A percentile compares a stretch with the other conserved stretches of the same genome.
These are phyloP conservation scores for Sanderia malayensis DNA, from an alignment of 30 jellyfish, hydroid and myxozoan genomes.

Conservation along the genomic window DNA sequence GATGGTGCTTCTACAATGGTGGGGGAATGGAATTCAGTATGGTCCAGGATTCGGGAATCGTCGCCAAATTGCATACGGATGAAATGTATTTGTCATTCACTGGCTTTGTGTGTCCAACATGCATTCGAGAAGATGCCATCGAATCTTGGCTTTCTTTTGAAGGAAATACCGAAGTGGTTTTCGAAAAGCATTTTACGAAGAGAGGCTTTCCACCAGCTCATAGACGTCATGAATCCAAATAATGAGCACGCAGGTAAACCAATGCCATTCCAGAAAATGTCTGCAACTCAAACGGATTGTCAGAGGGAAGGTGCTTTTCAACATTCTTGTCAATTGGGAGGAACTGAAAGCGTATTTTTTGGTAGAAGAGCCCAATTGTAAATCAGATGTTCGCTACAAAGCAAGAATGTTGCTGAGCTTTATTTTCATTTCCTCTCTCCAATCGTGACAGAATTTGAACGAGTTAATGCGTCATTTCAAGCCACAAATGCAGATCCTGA, in stretches of 20 bases:
- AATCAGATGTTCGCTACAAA: slow-evolving; percentile 22
- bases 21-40: not conserved
- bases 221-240: too few relatives aligned
- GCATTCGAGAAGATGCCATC: not conserved
- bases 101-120: not conserved
- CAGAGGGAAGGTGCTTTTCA: slow-evolving; percentile 63
- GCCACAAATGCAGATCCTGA: slow-evolving; percentile 70
- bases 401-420: slow-evolving; percentile 54
- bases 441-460: slow-evolving; percentile 50
- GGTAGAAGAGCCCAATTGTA: slow-evolving; percentile 34
- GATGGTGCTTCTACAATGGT: not conserved
- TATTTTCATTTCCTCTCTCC: slow-evolving; percentile 61
- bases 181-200: not conserved
- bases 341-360: slow-evolving; percentile 67
- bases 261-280: too few relatives aligned
- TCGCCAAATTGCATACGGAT: not conserved
- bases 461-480: slow-evolving; percentile 58
- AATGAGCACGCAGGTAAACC: too few relatives aligned
- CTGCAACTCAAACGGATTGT: too few relatives aligned
- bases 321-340: slow-evolving; percentile 67
- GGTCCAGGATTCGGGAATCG: not conserved
- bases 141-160: not conserved
- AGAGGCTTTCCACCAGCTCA: not conserved
- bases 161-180: not conserved
- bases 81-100: not conserved